Base-by-base conservation (phyloP, 2,888 invertebrate genomes). In the Cyclophora albipunctata region DNA sequence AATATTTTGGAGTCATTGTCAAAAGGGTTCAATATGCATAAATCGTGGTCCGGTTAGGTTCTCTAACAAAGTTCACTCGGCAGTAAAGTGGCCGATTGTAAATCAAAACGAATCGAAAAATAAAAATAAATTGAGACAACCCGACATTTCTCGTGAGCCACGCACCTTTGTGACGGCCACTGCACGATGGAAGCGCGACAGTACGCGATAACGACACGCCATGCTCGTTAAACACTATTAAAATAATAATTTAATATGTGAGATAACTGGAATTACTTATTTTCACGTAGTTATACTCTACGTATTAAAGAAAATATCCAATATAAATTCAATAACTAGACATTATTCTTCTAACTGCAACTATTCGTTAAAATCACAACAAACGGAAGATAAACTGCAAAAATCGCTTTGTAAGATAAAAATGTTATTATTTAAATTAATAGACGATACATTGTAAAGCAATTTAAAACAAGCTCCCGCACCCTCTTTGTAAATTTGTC, bases 31-130 rank as follows among this genome's bases (percentile, higher is more conserved):
- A 69, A 59, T 66, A 63, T 64, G 70, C 85, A 84, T 88, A 87
- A 87, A 88, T 86, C 80, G 74, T 77, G 67, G 60, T 69, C 81
- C 80, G 78, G 43, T 86, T 86, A 84, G 80, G 71, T 73, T 66
- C 68, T 70, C 76, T 80, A 81, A 87, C 84, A 87, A 87, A 84
- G 84, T 85, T 79, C 75, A 76, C 73, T 76, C 73, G 75, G 80
- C 79, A 78, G 81, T 85, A 83, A 86, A 85, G 75, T 77, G 80
- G 72, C 71, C 75, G 83, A 75, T 77, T 83, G 84, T 86, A 87
- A 86, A 86, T 86, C 86, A 86, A 82, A 84, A 79, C 73, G 74
- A 81, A 80, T 82, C 75, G 74, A 83, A 83, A 82, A 84, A 73
- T 68, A 73, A 74, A 74, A 76, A 81, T 73, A 76, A 75, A 71